Conservation (phyloP, 2,888 invertebrate species). For the Luffia ferchaultella region DNA sequence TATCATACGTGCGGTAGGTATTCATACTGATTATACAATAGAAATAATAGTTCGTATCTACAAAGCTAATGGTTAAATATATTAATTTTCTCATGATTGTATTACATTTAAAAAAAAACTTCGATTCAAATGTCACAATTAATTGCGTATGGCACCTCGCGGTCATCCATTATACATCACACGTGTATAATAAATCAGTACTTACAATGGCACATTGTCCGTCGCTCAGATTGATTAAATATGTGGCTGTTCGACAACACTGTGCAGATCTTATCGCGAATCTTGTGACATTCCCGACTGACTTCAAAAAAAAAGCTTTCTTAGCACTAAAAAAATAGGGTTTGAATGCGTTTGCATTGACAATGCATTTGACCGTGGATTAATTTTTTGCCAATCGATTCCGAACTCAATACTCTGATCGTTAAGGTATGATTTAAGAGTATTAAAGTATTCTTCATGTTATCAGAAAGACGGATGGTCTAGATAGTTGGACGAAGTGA, state of each 20-base stretch:
- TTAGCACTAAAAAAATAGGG: neutral
- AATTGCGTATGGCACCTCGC: too few relatives aligned
- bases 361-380: too few relatives aligned
- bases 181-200: constrained; percentile 46
- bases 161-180: constrained; percentile 35
- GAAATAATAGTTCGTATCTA: too few relatives aligned
- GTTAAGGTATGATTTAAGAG: too few relatives aligned
- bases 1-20: too few relatives aligned
- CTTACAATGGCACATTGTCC: constrained; percentile 63
- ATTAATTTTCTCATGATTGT: too few relatives aligned
- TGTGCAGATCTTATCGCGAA: constrained; percentile 50
- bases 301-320: constrained; percentile 26
- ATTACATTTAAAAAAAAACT: too few relatives aligned
- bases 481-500: constrained; percentile 25
- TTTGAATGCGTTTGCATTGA: too few relatives aligned
- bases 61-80: too few relatives aligned
- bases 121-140: neutral
- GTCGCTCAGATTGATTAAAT: constrained; percentile 60
- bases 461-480: constrained; percentile 3
- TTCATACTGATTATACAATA: too few relatives aligned
- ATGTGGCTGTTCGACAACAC: constrained; percentile 51
- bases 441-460: too few relatives aligned
- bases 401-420: too few relatives aligned
- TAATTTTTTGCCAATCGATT: constrained; percentile 5
- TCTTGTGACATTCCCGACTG: constrained; percentile 36